phyloP scores from a whole-genome alignment of 2,888 invertebrate species.

The Coleophora deauratella region DNA sequence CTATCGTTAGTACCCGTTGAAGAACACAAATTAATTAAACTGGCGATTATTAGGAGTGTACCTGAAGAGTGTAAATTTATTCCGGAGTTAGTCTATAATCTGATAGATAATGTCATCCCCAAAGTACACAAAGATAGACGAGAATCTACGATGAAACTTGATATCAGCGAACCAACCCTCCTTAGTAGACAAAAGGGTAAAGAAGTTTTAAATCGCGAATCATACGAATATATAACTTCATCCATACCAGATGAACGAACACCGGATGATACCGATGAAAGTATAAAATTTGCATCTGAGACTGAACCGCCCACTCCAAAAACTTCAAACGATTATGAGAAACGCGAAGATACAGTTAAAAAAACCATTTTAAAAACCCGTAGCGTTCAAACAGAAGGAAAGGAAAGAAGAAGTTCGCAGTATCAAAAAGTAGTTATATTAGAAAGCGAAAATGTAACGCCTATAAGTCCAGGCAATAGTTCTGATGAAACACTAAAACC shows the following conservation, averaged over 20 bases:
- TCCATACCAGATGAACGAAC: too few relatives aligned
- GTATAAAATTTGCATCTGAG: too few relatives aligned
- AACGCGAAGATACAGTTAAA: not conserved
- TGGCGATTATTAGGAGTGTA: conserved; percentile 18
- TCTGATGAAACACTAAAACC: not conserved
- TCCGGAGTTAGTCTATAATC: conserved; percentile 31
- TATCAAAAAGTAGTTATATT: conserved; percentile 1
- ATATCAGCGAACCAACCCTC: too few relatives aligned
- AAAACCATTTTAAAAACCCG: conserved; percentile 34
- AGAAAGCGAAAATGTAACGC: too few relatives aligned
- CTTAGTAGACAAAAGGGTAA: too few relatives aligned
- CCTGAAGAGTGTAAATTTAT: conserved; percentile 33
- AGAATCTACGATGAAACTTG: too few relatives aligned
- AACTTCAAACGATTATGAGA: conserved; percentile 1
- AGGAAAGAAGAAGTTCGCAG: not conserved
- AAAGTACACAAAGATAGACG: too few relatives aligned
- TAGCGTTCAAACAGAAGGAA: conserved; percentile 6
- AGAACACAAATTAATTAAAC: conserved; percentile 22
- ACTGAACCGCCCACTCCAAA: not conserved
- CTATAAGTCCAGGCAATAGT: not conserved
- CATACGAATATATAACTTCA: too few relatives aligned
- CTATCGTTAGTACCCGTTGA: conserved; percentile 35
- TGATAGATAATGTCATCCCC: conserved; percentile 25
- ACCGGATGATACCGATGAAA: too few relatives aligned
- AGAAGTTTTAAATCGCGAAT: too few relatives aligned